Base-by-base conservation (phyloP, 2,888 invertebrate genomes). In the Crossocerus cetratus region DNA sequence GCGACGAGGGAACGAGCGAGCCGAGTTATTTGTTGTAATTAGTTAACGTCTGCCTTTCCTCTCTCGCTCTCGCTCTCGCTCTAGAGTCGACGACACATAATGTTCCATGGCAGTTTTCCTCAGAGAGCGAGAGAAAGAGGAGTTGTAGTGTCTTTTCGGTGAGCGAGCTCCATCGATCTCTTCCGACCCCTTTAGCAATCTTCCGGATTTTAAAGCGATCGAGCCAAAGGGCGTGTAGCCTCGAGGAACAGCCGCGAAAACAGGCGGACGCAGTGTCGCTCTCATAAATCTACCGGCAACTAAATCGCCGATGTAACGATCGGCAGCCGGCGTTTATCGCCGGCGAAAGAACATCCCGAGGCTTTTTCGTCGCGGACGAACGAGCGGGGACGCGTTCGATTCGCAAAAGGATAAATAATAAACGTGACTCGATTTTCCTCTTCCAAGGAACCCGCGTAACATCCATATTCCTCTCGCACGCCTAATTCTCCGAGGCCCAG, bases 211-310 rank as follows among this genome's bases (percentile, higher is more conserved):
- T 32, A 56, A 49, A 18, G 20, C 53, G 59, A 73, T 65, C 62
- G 59, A 49, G 20, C 57, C 11, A 49, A 2, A 32, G 16, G 14
- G 43, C 16, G n/a, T n/a, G 45, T 32, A 32, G 11, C 32, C n/a
- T n/a, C 22, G 43, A 60, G 13, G n/a, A 67, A 61, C 59, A 16
- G 42, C 14, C 22, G n/a, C 18, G 21, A 8, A 56, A 16, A 60
- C 14, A 49, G 16, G 58, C 45, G 42, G 16, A 18, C 11, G 20
- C 21, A 8, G 43, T 11, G 49, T 43, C 61, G 44, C n/a, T 54
- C 53, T 65, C 45, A 58, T 72, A 65, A 72, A 72, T 72, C 69
- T 53, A 53, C n/a, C 14, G 11, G 64, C 45, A 60, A 60, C 21
- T 49, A 60, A 61, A 54, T 55, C 18, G 67, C 44, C 53, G 44